Evolutionary conservation across 2,797 vertebrate genomes (phyloP), one percentile per base, ranked within the genome.

Genomic region (Holocentrus rufus): DNA sequence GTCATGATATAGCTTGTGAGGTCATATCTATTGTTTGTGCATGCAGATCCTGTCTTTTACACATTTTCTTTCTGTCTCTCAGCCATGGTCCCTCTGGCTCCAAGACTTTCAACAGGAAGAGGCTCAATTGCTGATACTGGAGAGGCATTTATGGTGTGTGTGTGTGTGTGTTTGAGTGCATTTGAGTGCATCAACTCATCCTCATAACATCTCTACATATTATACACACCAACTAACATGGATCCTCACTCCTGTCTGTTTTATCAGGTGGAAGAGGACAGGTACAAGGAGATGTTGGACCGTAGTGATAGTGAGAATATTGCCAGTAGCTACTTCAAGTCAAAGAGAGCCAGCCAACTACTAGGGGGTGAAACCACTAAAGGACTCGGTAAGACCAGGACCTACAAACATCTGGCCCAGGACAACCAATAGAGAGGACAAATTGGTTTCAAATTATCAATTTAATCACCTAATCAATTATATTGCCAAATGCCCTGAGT

Each of bases 271-370:
- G 95, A 95, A 36, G 95, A 96, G 82, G 95, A 97, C 81, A 81
- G 91, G 55, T 97, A 95, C 78, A 96, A 92, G 68, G 88, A 94
- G 75, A 93, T 96, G 95, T 90, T 98, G 70, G 91, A 89, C 71
- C 94, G 94, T 10, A 97, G 95, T 0, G 92, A 96, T 87, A 97
- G 95, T 1, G 94, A 96, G 58, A 94, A 94, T 66, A 92, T 95
- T 0, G 95, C 96, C 86, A 96, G 83, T 74, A 96, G 92, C 89
- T 97, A 96, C 91, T 97, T 98, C 81, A 93, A 90, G 79, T 85
- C 92, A 11, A 95, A 90, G 73, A 90, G 95, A 54, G 86, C 94
- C 77, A 95, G 78, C 79, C 94, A 92, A 65, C 92, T 96, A 81
- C 93, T 96, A 42, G 91, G 88, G 6, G 70, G 67, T 0, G 91